Evolutionary conservation across 2,888 invertebrate species (phyloP).

Genomic region (Drosophila austrosaltans): DNA sequence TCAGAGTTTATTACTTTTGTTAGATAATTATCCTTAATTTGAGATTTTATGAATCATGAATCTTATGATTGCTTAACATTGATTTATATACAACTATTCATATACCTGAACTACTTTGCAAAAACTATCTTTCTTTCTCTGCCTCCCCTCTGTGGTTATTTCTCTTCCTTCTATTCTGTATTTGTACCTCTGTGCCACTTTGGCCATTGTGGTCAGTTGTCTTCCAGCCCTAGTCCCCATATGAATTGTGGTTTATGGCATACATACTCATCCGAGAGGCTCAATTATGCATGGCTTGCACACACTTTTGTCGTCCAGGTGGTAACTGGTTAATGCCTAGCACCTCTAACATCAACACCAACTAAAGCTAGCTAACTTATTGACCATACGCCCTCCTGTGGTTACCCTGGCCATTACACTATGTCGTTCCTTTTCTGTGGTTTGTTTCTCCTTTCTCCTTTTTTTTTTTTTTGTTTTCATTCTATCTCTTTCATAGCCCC

Average conservation of each 20-base stretch:
- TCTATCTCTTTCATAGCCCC: not conserved
- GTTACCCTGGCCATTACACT: conserved; percentile 13
- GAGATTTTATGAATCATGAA: too few relatives aligned
- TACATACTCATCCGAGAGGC: conserved; percentile 27
- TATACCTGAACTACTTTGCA: too few relatives aligned
- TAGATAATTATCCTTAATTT: too few relatives aligned
- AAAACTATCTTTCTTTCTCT: too few relatives aligned
- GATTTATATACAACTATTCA: too few relatives aligned
- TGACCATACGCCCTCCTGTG: conserved; percentile 1
- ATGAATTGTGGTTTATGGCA: conserved; percentile 29
- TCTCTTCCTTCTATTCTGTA: not conserved
- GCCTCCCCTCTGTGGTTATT: too few relatives aligned
- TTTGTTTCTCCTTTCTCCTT: conserved; percentile 4
- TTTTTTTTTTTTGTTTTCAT: not conserved
- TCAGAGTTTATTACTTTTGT: too few relatives aligned
- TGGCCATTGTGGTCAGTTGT: conserved; percentile 10
- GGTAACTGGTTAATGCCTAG: conserved; percentile 24
- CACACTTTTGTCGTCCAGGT: conserved; percentile 18
- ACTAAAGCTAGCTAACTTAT: not conserved
- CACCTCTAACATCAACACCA: not conserved
- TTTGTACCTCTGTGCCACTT: not conserved
- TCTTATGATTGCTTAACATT: too few relatives aligned
- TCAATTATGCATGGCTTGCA: conserved; percentile 41
- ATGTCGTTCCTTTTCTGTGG: not conserved
- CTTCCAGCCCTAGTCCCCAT: conserved; percentile 11